Evolutionary conservation across 2,888 invertebrate genomes (phyloP).

Genomic region (Liopterus haemorrhoidalis): DNA sequence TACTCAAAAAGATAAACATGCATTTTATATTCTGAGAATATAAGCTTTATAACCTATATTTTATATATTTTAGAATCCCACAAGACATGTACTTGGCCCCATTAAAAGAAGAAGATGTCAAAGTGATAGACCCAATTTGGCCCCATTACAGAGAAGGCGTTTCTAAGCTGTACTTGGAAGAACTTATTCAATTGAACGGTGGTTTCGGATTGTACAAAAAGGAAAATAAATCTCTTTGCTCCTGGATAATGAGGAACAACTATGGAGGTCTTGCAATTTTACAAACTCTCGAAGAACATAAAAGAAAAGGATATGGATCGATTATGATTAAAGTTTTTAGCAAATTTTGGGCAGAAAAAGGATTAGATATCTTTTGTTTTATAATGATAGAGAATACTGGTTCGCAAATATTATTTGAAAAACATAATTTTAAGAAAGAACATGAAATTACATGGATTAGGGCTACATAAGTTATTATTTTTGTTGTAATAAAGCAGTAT

Average conservation of each 20-base stretch:
- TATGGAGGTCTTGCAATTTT: constrained; percentile 40
- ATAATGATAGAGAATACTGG: constrained; percentile 38
- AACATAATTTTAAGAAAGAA: constrained; percentile 34
- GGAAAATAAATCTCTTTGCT: constrained; percentile 37
- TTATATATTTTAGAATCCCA: constrained; percentile 36
- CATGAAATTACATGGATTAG: constrained; percentile 17
- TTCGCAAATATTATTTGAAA: constrained; percentile 40
- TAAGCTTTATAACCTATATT: constrained; percentile 9
- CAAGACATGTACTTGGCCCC: constrained; percentile 39
- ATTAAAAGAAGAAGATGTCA: constrained; percentile 35
- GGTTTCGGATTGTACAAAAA: constrained; percentile 42
- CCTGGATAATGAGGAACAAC: constrained; percentile 42
- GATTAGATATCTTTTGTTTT: constrained; percentile 37
- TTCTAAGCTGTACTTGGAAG: constrained; percentile 36
- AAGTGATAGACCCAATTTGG: constrained; percentile 40
- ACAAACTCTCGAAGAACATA: constrained; percentile 41
- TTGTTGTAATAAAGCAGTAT: too few relatives aligned
- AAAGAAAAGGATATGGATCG: constrained; percentile 41
- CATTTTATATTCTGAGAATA: neutral
- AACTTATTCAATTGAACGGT: constrained; percentile 39
- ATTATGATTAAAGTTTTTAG: constrained; percentile 39
- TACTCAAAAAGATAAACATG: constrained; percentile 4
- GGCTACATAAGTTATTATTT: too few relatives aligned
- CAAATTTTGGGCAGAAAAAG: constrained; percentile 40
- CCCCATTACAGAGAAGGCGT: constrained; percentile 37